These are phyloP conservation scores for Tinamus guttatus DNA, from an alignment of 2,113 vertebrate genomes.

Conservation along the genomic window DNA sequence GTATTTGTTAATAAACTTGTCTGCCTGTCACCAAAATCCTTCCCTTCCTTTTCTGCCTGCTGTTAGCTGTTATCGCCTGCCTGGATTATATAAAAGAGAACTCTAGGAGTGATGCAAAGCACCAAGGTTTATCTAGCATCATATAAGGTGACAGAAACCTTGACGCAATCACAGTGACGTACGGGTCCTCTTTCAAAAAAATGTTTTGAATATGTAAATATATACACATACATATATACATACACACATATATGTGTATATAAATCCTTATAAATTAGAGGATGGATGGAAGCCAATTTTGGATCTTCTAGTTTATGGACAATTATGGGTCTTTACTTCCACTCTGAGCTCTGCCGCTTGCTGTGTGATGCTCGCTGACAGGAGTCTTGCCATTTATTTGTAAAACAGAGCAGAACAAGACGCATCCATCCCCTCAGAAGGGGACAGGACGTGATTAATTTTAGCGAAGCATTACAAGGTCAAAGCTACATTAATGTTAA, in stretches of 20 bases:
- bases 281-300: neutral
- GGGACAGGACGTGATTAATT: neutral
- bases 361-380: neutral
- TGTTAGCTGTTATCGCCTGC: neutral
- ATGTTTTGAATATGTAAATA: neutral
- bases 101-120: accelerated
- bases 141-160: neutral
- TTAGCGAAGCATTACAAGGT: neutral
- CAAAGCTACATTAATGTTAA: neutral
- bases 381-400: neutral
- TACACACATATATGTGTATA: too few species aligned
- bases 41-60: neutral
- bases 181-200: neutral
- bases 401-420: neutral
- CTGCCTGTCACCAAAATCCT: neutral
- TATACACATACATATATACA: too few species aligned
- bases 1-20: neutral
- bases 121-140: neutral
- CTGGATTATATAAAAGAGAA: neutral
- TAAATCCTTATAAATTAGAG: too few species aligned
- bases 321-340: neutral
- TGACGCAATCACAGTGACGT: accelerated
- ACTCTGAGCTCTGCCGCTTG: neutral
- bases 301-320: neutral
- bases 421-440: neutral